Evolutionary conservation across 2,888 invertebrate genomes (phyloP).

Genomic region (Bhutanitis thaidina): DNA sequence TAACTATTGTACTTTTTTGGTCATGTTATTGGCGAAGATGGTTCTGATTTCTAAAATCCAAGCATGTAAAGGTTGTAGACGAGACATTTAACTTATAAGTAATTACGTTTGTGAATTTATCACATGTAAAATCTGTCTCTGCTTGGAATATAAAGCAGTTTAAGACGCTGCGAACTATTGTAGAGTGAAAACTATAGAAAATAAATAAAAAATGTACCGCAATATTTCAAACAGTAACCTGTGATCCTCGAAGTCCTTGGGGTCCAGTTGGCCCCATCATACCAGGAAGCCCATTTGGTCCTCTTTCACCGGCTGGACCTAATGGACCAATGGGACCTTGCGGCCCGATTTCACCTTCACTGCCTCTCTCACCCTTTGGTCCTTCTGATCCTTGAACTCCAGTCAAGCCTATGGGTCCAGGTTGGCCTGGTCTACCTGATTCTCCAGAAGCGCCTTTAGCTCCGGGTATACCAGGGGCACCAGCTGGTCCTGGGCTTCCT

Average conservation of each 20-base stretch:
- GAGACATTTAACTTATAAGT: no score
- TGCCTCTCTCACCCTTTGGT: constrained; percentile 86
- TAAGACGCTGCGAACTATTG: no score
- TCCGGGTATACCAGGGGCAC: constrained; percentile 84
- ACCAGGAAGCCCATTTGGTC: constrained; percentile 81
- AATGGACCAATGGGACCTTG: constrained; percentile 85
- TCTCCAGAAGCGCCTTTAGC: constrained; percentile 86
- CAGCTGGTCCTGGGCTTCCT: constrained; percentile 84
- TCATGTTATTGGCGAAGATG: no score
- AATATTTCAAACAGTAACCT: constrained; percentile 48
- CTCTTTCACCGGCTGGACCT: constrained; percentile 85
- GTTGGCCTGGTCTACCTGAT: constrained; percentile 82
- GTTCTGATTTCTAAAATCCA: no score
- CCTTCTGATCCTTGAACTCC: constrained; percentile 87
- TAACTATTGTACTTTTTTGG: no score
- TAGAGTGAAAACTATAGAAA: no score
- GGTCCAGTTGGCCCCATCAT: constrained; percentile 82
- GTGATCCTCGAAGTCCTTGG: constrained; percentile 82
- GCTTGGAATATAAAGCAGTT: no score
- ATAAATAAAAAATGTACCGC: no score
- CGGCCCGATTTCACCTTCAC: constrained; percentile 84
- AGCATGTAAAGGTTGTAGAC: no score
- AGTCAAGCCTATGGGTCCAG: constrained; percentile 84
- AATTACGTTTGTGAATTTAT: no score
- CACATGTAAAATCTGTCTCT: no score